A percentile compares a stretch with the other conserved stretches of the same genome.
These are phyloP conservation scores for Manis pentadactyla DNA, from an alignment of 2,797 vertebrate genomes.

Conservation along the genomic window DNA sequence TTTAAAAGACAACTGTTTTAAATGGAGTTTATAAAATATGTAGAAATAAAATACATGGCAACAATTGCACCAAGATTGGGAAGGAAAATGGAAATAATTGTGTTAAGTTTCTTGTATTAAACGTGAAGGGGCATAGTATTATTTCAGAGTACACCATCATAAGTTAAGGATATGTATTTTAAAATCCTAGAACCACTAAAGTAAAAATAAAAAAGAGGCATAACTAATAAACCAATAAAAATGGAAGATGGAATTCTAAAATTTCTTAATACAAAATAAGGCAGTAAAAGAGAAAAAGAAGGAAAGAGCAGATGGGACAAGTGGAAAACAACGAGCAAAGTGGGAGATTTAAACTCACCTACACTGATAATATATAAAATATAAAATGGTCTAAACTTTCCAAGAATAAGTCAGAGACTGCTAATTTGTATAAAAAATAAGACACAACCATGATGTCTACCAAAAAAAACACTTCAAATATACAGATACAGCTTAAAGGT, in stretches of 20 bases:
- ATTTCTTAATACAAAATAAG: conserved; percentile 27
- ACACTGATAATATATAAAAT: neutral
- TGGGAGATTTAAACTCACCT: neutral
- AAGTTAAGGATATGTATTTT: neutral
- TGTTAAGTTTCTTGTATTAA: neutral
- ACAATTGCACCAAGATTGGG: neutral
- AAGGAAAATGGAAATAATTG: neutral
- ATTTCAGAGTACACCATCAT: neutral
- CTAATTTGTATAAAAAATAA: neutral
- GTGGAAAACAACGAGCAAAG: neutral
- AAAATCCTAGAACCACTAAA: neutral
- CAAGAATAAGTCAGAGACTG: neutral
- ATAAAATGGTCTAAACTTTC: neutral
- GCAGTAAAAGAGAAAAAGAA: neutral
- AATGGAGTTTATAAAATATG: neutral
- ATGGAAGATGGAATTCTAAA: neutral
- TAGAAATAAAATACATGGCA: neutral
- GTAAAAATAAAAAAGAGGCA: neutral
- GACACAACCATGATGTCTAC: neutral
- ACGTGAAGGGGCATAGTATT: neutral
- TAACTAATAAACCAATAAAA: neutral
- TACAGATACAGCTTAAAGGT: neutral
- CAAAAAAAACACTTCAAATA: neutral
- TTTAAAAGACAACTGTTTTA: neutral
- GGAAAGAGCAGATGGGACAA: neutral